phyloP scores from a whole-genome alignment of 2,113 vertebrate genomes.

The Glareola pratincola region DNA sequence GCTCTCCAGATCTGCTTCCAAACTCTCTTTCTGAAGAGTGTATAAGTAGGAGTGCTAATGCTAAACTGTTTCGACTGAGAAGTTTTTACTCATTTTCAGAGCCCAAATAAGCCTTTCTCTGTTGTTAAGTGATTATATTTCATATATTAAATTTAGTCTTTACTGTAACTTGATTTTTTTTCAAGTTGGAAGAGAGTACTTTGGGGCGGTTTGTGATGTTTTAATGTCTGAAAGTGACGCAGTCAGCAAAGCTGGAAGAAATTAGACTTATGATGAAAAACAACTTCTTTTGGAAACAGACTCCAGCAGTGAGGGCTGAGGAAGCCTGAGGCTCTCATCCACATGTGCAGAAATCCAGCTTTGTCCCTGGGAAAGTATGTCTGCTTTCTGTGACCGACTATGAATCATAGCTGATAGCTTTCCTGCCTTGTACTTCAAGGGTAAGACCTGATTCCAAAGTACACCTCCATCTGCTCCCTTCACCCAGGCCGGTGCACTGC shows the following conservation, averaged over 20 bases:
- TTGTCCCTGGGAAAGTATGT: not conserved
- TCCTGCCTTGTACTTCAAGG: not conserved
- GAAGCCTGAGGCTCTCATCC: not conserved
- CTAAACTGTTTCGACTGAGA: not conserved
- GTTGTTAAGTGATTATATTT: not conserved
- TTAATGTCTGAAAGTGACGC: not conserved
- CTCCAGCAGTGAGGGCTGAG: not conserved
- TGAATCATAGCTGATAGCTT: not conserved
- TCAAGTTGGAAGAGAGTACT: not conserved
- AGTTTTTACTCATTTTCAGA: not conserved
- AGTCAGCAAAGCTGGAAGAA: constrained; percentile 29
- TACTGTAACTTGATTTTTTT: not conserved
- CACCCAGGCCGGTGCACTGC: not conserved
- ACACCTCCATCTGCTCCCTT: not conserved
- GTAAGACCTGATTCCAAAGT: not conserved
- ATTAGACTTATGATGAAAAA: constrained; percentile 3
- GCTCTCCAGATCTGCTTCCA: not conserved
- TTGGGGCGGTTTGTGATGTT: not conserved
- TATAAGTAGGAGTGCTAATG: not conserved
- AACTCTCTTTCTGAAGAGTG: not conserved
- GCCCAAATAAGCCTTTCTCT: not conserved
- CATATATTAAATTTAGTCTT: not conserved
- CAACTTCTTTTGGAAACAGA: not conserved
- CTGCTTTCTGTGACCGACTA: fast-evolving
- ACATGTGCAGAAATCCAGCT: not conserved